These are phyloP conservation scores for Teleiodes luculella DNA, from an alignment of 2,888 invertebrate species.

Conservation along the genomic window DNA sequence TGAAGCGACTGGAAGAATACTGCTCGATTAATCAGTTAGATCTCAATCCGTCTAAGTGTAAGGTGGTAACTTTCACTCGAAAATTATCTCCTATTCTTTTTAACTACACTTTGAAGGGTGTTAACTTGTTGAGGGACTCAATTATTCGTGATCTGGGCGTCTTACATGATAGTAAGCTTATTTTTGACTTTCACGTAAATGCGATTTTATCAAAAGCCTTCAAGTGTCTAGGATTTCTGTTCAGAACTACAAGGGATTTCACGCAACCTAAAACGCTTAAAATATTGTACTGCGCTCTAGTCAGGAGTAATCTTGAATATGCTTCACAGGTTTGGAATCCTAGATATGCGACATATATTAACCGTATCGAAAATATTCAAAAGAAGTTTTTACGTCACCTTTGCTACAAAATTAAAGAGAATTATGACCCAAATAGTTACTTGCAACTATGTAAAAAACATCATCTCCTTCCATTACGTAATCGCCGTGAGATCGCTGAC, in stretches of 20 bases:
- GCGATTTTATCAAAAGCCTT: neutral
- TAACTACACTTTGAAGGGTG: neutral
- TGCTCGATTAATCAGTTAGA: constrained; percentile 12
- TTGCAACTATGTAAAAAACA: neutral
- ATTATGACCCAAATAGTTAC: neutral
- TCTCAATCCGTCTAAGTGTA: constrained; percentile 15
- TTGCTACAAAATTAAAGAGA: neutral
- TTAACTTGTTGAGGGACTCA: too few relatives aligned
- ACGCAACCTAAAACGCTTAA: neutral
- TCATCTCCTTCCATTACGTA: neutral
- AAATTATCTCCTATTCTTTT: neutral
- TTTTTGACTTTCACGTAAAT: neutral
- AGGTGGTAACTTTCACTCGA: neutral
- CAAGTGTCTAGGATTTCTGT: neutral
- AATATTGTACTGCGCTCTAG: neutral
- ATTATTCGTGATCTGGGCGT: neutral
- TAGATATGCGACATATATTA: neutral
- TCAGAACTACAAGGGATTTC: neutral
- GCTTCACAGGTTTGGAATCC: neutral
- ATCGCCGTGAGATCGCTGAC: neutral
- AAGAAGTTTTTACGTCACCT: neutral
- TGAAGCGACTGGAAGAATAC: too few relatives aligned
- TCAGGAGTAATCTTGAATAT: neutral
- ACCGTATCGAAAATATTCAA: neutral
- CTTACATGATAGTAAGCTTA: neutral